Evolutionary conservation across 1,140 invertebrate genomes (phyloP).

Genomic region (Eriosoma lanigerum): DNA sequence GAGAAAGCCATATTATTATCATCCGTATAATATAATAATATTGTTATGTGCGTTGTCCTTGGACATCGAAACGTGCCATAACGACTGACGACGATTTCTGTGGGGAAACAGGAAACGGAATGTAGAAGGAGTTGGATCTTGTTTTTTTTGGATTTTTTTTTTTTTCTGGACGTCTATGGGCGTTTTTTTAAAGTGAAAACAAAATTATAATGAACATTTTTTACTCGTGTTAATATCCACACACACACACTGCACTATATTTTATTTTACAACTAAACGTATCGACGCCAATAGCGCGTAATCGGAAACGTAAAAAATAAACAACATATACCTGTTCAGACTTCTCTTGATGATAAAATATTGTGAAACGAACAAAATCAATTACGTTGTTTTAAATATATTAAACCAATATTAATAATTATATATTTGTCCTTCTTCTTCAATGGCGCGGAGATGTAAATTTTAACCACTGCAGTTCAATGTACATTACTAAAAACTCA

Average conservation of each 20-base stretch:
- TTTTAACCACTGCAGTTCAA: no score
- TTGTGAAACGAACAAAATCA: no score
- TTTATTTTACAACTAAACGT: no score
- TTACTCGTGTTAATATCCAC: no score
- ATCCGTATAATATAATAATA: background rate
- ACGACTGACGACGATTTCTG: background rate
- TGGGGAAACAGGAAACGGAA: slow-evolving; percentile 3
- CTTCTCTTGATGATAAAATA: background rate
- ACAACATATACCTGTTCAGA: background rate
- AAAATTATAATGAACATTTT: background rate
- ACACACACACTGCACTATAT: no score
- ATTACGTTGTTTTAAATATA: no score
- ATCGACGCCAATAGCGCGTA: background rate
- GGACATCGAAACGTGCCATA: slow-evolving; percentile 14
- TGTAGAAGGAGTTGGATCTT: background rate
- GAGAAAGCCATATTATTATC: slow-evolving; percentile 17
- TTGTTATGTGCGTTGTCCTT: background rate
- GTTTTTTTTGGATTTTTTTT: no score
- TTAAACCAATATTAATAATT: no score
- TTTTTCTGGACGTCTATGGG: slow-evolving; percentile 23
- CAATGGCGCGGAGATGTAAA: no score
- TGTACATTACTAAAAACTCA: no score
- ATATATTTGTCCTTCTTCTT: no score
- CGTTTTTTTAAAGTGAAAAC: background rate
- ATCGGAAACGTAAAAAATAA: background rate